A percentile compares a stretch with the other conserved stretches of the same genome.
Evolutionary conservation across 2,797 vertebrate genomes (phyloP).

Genomic region (Poecilia velifera): DNA sequence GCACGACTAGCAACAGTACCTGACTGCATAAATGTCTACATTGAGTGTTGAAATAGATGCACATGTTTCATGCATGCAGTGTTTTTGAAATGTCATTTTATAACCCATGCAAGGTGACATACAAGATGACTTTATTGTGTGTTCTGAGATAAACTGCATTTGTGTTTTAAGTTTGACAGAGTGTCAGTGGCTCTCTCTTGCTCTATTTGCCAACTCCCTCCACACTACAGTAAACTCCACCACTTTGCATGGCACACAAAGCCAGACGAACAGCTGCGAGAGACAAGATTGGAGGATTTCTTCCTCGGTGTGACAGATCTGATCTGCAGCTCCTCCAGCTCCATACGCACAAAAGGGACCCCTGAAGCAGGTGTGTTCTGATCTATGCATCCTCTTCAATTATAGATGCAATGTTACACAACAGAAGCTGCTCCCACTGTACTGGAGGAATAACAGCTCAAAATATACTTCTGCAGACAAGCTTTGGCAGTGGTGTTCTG

Average conservation of each 20-base stretch:
- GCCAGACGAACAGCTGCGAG: slow-evolving; percentile 20
- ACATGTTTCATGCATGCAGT: slow-evolving; percentile 2
- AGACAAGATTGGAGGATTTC: slow-evolving; percentile 25
- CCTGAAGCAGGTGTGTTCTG: slow-evolving; percentile 61
- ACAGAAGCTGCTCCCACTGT: slow-evolving; percentile 48
- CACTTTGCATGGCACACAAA: slow-evolving; percentile 12
- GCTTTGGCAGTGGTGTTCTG: slow-evolving; percentile 10
- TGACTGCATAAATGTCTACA: slow-evolving; percentile 4
- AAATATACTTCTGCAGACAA: slow-evolving; percentile 33
- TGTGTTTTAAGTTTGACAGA: slow-evolving; percentile 8
- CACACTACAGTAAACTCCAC: slow-evolving; percentile 15
- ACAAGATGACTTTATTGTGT: neutral
- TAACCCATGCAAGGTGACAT: neutral
- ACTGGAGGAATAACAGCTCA: slow-evolving; percentile 18
- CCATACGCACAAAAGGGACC: slow-evolving; percentile 26
- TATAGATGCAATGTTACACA: slow-evolving; percentile 68
- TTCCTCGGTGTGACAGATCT: slow-evolving; percentile 33
- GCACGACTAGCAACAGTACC: slow-evolving; percentile 5
- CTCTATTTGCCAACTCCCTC: slow-evolving; percentile 18
- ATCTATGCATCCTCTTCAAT: slow-evolving; percentile 68
- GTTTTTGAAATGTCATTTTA: slow-evolving; percentile 1
- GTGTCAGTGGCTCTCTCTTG: neutral
- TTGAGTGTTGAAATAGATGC: slow-evolving; percentile 8
- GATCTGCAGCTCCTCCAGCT: slow-evolving; percentile 45
- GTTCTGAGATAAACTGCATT: neutral